These are phyloP conservation scores for Alviniconcha strummeri DNA, from an alignment of 2,888 invertebrate species.

Conservation along the genomic window DNA sequence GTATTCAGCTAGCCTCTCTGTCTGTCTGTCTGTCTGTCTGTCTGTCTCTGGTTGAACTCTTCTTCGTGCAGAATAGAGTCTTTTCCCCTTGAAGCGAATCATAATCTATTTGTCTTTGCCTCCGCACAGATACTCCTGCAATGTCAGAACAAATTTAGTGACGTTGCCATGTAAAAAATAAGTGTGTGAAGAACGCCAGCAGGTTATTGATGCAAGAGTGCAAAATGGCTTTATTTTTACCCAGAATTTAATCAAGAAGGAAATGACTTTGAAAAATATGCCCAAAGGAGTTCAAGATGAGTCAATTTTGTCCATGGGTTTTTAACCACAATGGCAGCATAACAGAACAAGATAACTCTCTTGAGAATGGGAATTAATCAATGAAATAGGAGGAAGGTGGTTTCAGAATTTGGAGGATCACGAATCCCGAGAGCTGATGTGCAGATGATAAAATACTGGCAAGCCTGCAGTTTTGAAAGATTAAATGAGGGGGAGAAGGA, in stretches of 20 bases:
- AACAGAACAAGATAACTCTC: neutral
- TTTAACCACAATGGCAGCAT: neutral
- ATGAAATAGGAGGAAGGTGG: neutral
- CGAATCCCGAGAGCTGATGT: neutral
- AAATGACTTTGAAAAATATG: neutral
- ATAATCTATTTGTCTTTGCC: too few species aligned
- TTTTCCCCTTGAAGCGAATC: too few species aligned
- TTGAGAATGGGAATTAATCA: neutral
- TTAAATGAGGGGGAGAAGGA: too few species aligned
- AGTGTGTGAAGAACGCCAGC: too few species aligned
- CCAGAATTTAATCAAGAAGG: neutral
- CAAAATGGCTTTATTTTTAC: neutral
- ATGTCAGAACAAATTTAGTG: too few species aligned
- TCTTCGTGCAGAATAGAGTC: too few species aligned
- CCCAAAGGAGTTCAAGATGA: neutral
- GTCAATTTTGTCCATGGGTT: neutral
- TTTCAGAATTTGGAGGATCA: neutral
- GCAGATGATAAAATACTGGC: neutral
- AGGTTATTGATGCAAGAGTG: neutral
- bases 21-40: too few species aligned
- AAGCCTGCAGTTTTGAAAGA: too few species aligned
- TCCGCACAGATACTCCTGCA: too few species aligned
- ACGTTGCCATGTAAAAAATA: too few species aligned
- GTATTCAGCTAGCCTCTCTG: too few species aligned
- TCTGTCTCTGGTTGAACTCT: too few species aligned